phyloP scores from a whole-genome alignment of 1,140 invertebrate species.

The Drosophila truncata region DNA sequence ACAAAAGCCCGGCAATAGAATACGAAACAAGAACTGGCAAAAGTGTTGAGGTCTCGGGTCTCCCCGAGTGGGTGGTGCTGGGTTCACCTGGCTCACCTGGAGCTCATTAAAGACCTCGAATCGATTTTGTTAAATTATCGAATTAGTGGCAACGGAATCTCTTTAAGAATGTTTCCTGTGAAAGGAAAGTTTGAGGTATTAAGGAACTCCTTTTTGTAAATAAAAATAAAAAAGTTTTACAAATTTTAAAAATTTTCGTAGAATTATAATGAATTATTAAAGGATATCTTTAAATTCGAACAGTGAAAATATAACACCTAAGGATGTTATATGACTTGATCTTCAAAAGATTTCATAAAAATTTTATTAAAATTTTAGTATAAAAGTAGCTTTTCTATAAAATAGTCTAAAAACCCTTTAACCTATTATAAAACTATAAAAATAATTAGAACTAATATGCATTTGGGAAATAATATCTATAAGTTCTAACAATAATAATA shows the following conservation, averaged over 20 bases:
- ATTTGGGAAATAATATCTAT: too few relatives aligned
- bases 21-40: conserved; percentile 39
- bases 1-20: conserved; percentile 27
- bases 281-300: too few relatives aligned
- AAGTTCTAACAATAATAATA: too few relatives aligned
- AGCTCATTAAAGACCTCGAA: conserved; percentile 40
- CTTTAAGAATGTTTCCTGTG: background rate
- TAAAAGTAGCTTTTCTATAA: too few relatives aligned
- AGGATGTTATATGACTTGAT: background rate
- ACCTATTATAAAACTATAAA: too few relatives aligned
- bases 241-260: too few relatives aligned
- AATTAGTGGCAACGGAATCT: conserved; percentile 16
- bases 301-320: background rate
- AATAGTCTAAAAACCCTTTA: too few relatives aligned
- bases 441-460: too few relatives aligned
- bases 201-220: too few relatives aligned
- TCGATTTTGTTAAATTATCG: conserved; percentile 45
- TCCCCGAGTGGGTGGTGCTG: background rate
- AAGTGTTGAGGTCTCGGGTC: conserved; percentile 40
- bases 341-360: background rate
- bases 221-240: too few relatives aligned
- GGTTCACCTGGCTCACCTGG: conserved; percentile 5
- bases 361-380: background rate
- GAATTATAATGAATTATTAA: too few relatives aligned
- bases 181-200: background rate